Base-by-base conservation (phyloP, 1,140 invertebrate species). In the Anoplophora glabripennis region DNA sequence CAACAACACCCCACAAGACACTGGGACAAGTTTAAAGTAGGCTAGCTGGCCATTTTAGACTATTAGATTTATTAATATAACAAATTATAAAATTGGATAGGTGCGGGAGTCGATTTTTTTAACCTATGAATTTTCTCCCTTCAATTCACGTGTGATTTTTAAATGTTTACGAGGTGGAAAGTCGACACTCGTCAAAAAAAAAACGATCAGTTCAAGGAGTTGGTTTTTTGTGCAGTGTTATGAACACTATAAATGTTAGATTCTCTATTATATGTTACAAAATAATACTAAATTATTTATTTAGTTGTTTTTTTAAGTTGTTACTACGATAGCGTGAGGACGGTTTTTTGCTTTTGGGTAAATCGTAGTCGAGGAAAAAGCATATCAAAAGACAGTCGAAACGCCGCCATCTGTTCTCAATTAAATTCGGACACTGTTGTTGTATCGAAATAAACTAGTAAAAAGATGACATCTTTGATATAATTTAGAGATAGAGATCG, bases 161-260 rank as follows among this genome's bases (percentile, higher is more conserved):
- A 35, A 55, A 56, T 35, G 48, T 17, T 40, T 51, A n/a, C n/a
- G n/a, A 52, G 57, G 55, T 60, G 47, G 38, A 58, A 62, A 62
- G 62, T 62, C 14, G 64, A 53, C 64, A 52, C 53, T 57, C 57
- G 59, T 58, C 45, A 28, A 49, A 54, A 54, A 55, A 49, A 63
- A 65, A 56, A 42, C 58, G 61, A 66, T 62, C 61, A 68, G 61
- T 68, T 63, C 63, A 58, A 57, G 55, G 59, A 61, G 64, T 68
- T 68, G 66, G 66, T 65, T 71, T 69, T 71, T 64, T 64, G 69
- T 66, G 66, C 65, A 72, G 70, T 72, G 70, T 71, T 72, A 59
- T 53, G 68, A 72, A 69, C 66, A 72, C 65, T 68, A 67, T 71
- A 71, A 70, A 69, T 72, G 70, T 72, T 72, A 72, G 70, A 72